phyloP scores from a whole-genome alignment of 2,888 invertebrate genomes.

The Acrocyrtus sp. region DNA sequence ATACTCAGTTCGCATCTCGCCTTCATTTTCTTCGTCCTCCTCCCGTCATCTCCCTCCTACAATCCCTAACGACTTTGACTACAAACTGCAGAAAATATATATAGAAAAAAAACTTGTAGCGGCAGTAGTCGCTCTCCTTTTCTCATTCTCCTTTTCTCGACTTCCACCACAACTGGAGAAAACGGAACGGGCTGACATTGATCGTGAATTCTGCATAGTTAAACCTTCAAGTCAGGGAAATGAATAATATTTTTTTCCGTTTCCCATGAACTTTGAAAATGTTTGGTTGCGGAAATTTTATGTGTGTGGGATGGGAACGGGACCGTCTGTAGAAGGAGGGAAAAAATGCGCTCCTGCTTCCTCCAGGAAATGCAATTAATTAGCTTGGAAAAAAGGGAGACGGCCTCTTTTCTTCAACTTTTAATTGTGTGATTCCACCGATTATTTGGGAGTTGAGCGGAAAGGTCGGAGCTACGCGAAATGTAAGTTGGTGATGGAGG shows the following conservation, averaged over 20 bases:
- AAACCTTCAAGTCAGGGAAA: slow-evolving; percentile 34
- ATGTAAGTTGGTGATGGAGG: not conserved
- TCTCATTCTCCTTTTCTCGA: not conserved
- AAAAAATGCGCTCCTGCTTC: not conserved
- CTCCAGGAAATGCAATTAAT: slow-evolving; percentile 48
- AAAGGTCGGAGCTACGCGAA: not conserved
- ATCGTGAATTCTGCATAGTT: slow-evolving; percentile 7
- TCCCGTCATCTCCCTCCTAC: no score
- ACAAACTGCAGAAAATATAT: no score
- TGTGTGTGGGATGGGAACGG: not conserved
- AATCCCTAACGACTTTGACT: no score
- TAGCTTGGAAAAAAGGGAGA: slow-evolving; percentile 40
- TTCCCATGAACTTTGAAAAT: slow-evolving; percentile 18
- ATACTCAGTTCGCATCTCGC: no score
- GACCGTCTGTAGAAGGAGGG: not conserved
- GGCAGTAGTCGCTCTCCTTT: no score
- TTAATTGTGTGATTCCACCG: slow-evolving; percentile 48
- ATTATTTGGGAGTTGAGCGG: slow-evolving; percentile 4
- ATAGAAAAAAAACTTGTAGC: no score
- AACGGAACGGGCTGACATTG: not conserved
- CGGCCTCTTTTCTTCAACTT: slow-evolving; percentile 51
- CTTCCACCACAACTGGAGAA: not conserved
- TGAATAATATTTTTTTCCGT: slow-evolving; percentile 18
- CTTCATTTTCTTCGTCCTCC: no score
- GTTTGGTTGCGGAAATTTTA: not conserved